Evolutionary conservation across 2,113 vertebrate species (phyloP), one percentile per base, ranked within the genome.

Genomic region (Neodon shergylaensis): DNA sequence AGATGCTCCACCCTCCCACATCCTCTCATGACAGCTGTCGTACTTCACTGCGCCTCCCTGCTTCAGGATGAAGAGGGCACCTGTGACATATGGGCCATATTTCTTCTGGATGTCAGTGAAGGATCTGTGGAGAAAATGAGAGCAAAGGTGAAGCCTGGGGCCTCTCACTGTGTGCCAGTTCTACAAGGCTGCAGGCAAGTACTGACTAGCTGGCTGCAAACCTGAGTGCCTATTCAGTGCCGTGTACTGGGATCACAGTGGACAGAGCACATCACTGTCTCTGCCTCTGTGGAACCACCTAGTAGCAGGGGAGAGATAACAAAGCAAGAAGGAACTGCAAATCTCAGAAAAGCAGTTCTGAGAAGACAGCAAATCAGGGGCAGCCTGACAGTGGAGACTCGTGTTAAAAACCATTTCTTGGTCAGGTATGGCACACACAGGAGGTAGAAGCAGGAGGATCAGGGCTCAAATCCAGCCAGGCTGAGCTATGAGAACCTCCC

Each of bases 41-140:
- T 98, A 99, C 99, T 99, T 98, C 95, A 99, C 98, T 7, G 98
- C 94, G 65, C 99, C 99, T 16, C 97, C 98, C 28, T 98, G 95
- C 85, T 94, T 97, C 95, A 99, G 94, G 93, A 98, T 54, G 91
- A 98, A 99, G 96, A 97, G 97, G 0, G 99, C 99, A 1, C 98
- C 97, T 17, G 98, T 98, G 1, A 98, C 7, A 8, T 99, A 88
- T 0, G 92, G 49, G 0, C 99, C 99, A 2, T 98, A 98, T 0
- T 1, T 47, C 0, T 70, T 8, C 88, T 95, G 28, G 1, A 98
- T 95, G 94, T 94, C 79, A 33, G 88, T 39, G 89, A 92, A 98
- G 94, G 97, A 97, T 58, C 99, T 99, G 98, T 21, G 12, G 24
- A 92, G 86, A 96, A 7, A 31, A n/a, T 6, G 9, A 49, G 2